Conservation (phyloP, 2,888 invertebrate genomes). For the Phyllotreta striolata region DNA sequence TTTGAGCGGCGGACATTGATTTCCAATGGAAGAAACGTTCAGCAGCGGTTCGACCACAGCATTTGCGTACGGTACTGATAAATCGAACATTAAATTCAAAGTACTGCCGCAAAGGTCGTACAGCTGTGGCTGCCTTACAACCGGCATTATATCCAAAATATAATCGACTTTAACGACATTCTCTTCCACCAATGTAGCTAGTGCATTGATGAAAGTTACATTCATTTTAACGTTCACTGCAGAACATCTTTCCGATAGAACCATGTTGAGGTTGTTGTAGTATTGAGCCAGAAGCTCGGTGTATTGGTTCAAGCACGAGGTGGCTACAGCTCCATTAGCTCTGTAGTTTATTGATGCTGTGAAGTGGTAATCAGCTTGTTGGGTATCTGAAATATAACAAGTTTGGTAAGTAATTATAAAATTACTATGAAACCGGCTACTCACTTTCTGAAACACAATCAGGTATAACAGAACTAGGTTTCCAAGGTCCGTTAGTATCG, state of each 20-base stretch:
- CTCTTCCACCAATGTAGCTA: slow-evolving; percentile 82
- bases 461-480: slow-evolving; percentile 88
- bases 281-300: slow-evolving; percentile 84
- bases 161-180: slow-evolving; percentile 92
- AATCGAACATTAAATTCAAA: slow-evolving; percentile 89
- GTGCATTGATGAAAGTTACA: slow-evolving; percentile 85
- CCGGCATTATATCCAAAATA: slow-evolving; percentile 85
- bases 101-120: slow-evolving; percentile 96
- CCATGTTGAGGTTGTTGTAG: slow-evolving; percentile 78
- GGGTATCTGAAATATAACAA: slow-evolving; percentile 71
- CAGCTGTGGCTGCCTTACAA: slow-evolving; percentile 87
- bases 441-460: slow-evolving; percentile 93
- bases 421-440: slow-evolving; percentile 41
- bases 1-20: slow-evolving; percentile 90
- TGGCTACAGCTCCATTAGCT: slow-evolving; percentile 88
- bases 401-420: neutral
- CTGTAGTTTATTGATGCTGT: slow-evolving; percentile 86
- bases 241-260: slow-evolving; percentile 91
- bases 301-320: slow-evolving; percentile 84
- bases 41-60: slow-evolving; percentile 87
- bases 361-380: slow-evolving; percentile 94
- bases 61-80: slow-evolving; percentile 92
- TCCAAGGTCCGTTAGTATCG: slow-evolving; percentile 82
- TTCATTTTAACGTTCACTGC: slow-evolving; percentile 95
- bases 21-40: slow-evolving; percentile 89